Evolutionary conservation across 2,797 vertebrate species (phyloP).

Genomic region (Sarcophilus harrisii): DNA sequence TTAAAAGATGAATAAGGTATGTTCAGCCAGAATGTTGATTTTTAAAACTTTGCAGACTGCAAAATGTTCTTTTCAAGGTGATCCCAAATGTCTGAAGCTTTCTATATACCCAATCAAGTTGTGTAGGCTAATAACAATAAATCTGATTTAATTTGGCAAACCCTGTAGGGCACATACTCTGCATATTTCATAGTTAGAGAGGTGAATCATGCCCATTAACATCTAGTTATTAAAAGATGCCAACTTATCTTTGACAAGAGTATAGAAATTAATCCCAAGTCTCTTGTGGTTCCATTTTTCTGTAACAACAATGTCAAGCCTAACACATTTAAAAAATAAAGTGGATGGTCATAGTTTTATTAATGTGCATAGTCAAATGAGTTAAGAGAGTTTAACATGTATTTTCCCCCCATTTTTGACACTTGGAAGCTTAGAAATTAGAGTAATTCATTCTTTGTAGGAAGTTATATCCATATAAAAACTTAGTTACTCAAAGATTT

Average conservation of each 20-base stretch:
- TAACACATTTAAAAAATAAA: neutral
- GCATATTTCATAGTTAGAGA: neutral
- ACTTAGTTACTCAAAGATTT: neutral
- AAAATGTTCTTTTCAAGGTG: neutral
- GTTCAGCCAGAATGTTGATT: neutral
- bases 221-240: neutral
- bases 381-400: neutral
- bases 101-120: neutral
- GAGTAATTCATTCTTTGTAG: neutral
- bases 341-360: neutral
- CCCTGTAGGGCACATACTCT: neutral
- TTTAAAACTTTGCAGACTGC: neutral
- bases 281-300: neutral
- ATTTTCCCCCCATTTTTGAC: neutral
- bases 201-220: neutral
- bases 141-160: neutral
- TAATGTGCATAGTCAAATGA: neutral
- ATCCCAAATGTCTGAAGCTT: neutral
- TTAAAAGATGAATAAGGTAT: neutral
- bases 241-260: neutral
- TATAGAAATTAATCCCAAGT: neutral
- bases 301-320: neutral
- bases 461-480: neutral
- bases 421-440: neutral
- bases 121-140: neutral